Evolutionary conservation across 2,888 invertebrate genomes (phyloP).

Genomic region (Esperia sulphurella): DNA sequence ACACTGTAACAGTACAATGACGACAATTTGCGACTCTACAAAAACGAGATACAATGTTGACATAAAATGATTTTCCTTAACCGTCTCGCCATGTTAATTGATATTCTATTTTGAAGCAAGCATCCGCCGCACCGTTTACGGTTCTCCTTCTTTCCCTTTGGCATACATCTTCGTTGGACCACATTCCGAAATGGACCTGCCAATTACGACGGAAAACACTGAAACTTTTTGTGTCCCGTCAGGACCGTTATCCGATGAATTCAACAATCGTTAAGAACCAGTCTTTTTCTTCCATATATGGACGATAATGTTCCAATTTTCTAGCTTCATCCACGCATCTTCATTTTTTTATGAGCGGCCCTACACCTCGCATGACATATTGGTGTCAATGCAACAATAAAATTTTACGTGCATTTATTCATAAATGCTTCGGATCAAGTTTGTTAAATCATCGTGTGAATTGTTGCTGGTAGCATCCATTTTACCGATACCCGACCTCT

Average conservation of each 20-base stretch:
- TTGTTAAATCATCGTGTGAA: conserved; percentile 34
- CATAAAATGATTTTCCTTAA: conserved; percentile 18
- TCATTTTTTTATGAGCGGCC: conserved; percentile 51
- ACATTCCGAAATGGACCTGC: conserved; percentile 64
- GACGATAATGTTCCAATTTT: conserved; percentile 65
- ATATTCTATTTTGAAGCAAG: conserved; percentile 62
- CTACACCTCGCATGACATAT: conserved; percentile 50
- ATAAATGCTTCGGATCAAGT: conserved; percentile 38
- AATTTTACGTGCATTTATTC: conserved; percentile 64
- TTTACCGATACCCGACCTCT: conserved; percentile 68
- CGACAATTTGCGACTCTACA: conserved; percentile 2
- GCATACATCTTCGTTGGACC: conserved; percentile 57
- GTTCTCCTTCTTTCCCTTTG: conserved; percentile 56
- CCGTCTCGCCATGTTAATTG: conserved; percentile 28
- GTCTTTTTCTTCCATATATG: conserved; percentile 49
- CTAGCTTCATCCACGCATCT: conserved; percentile 56
- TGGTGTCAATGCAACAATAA: conserved; percentile 74
- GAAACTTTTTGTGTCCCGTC: conserved; percentile 52
- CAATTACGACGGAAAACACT: conserved; percentile 63
- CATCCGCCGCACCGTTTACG: conserved; percentile 51
- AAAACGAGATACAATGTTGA: background rate
- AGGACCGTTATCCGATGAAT: conserved; percentile 66
- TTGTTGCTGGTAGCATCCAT: conserved; percentile 28
- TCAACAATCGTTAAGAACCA: conserved; percentile 64
- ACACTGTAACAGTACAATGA: conserved; percentile 1